Evolutionary conservation across 1,140 invertebrate genomes (phyloP), one percentile per base, ranked within the genome.

Genomic region (Chlorops oryzae): DNA sequence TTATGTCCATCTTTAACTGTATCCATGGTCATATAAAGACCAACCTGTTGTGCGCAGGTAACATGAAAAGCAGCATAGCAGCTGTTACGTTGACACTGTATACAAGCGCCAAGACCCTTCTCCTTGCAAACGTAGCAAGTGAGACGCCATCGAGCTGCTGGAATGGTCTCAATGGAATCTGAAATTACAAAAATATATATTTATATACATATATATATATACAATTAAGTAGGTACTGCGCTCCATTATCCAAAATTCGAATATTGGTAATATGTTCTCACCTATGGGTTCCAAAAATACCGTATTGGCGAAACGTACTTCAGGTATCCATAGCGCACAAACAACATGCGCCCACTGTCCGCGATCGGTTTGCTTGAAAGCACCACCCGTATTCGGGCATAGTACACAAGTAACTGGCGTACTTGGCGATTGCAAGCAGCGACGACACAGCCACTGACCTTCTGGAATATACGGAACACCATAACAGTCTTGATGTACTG

Each of bases 401-500:
- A 99, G 77, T 21, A 91, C 91, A 78, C 96, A 99, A 68, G 96
- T 92, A 1, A 98, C 95, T 9, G 93, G 87, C 49, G 91, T 75
- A 2, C 93, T 97, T 5, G 96, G 96, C 44, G 93, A 97, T 63
- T 98, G 92, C 5, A 98, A 74, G 74, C 96, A 99, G 42, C 84
- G 70, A 41, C 96, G 80, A 74, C 96, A 99, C 13, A 98, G 74
- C 96, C 96, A 99, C 70, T 98, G 95, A 17, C 96, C 96, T 73
- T 98, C 96, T 1, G 96, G 96, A 63, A 99, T 98, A 66, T 98
- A 98, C 15, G 96, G 96, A 40, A 68, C 95, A 41, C 96, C 96
- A 74, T 99, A 99, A 70, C 96, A 99, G 75, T 99, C 96, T 74
- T 98, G 96, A 77, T 98, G 95, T 17, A 99, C 96, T 17, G 96